Conservation (phyloP, 1,140 invertebrate species). For the Asbolus verrucosus region DNA sequence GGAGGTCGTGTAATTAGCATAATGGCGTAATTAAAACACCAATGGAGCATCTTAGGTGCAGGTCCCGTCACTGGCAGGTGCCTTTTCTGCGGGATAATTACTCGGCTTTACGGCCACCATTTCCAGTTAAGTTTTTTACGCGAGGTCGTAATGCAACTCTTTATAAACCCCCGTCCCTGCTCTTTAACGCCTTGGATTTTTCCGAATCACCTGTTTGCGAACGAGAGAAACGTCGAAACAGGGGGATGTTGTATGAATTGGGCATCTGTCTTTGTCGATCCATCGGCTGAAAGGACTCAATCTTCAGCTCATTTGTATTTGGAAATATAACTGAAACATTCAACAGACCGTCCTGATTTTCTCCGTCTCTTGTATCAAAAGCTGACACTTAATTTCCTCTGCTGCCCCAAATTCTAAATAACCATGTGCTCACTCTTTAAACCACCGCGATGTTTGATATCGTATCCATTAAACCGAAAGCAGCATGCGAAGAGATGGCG, state of each 20-base stretch:
- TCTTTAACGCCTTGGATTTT: conserved; percentile 28
- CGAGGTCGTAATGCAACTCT: conserved; percentile 49
- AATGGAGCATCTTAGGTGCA: conserved; percentile 58
- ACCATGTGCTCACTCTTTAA: conserved; percentile 48
- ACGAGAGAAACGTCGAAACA: not conserved
- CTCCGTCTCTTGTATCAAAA: conserved; percentile 52
- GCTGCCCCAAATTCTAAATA: conserved; percentile 43
- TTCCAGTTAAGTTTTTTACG: conserved; percentile 42
- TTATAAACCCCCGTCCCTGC: conserved; percentile 34
- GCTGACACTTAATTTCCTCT: conserved; percentile 53
- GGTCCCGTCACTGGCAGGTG: conserved; percentile 59
- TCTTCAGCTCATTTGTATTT: conserved; percentile 47
- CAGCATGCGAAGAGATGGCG: conserved; percentile 29
- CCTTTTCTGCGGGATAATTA: conserved; percentile 56
- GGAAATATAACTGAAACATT: conserved; percentile 47
- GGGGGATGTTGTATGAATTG: no score
- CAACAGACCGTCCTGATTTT: conserved; percentile 34
- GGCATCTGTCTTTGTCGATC: conserved; percentile 15
- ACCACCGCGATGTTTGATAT: conserved; percentile 42
- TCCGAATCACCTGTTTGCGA: conserved; percentile 2
- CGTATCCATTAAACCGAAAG: conserved; percentile 38
- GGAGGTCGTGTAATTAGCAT: conserved; percentile 61
- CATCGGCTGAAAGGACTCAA: conserved; percentile 32
- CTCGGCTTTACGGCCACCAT: conserved; percentile 45
- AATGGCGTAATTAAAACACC: conserved; percentile 61